A percentile compares a stretch with the other conserved stretches of the same genome.
Conservation (phyloP, 1,140 invertebrate genomes). For the Aphaenogaster ashmeadi region DNA sequence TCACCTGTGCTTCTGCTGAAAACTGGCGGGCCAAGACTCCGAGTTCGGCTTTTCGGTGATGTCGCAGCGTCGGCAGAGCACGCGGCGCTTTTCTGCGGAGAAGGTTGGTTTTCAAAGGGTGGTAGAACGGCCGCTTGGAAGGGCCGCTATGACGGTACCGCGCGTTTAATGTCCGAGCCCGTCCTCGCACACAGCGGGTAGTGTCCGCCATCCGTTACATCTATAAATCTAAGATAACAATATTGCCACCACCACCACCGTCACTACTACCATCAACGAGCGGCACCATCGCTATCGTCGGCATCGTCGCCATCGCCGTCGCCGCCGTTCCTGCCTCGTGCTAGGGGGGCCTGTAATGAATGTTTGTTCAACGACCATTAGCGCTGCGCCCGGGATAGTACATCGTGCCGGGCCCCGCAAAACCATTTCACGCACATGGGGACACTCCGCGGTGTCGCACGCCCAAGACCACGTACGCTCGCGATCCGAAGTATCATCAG, state of each 20-base stretch:
- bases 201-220: conserved; percentile 87
- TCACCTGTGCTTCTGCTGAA: background rate
- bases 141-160: conserved; percentile 77
- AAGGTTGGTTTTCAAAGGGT: conserved; percentile 39
- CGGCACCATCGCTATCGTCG: conserved; percentile 42
- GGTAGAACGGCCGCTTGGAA: conserved; percentile 65
- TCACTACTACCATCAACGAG: conserved; percentile 31
- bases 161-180: conserved; percentile 82
- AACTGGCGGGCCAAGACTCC: background rate
- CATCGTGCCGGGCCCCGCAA: conserved; percentile 75
- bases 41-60: background rate
- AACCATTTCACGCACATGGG: conserved; percentile 85
- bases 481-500: background rate
- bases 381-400: conserved; percentile 78
- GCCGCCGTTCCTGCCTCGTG: conserved; percentile 35
- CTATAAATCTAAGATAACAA: conserved; percentile 88
- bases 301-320: conserved; percentile 57
- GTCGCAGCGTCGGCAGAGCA: conserved; percentile 5
- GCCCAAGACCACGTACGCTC: background rate
- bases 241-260: conserved; percentile 78
- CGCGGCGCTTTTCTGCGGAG: conserved; percentile 19
- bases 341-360: conserved; percentile 83
- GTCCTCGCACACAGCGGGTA: conserved; percentile 81
- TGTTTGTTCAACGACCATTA: conserved; percentile 87
- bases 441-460: conserved; percentile 71